Evolutionary conservation across 37 sponge, comb jelly and placozoan species (phyloP).

Genomic region (Halichondria panicea): DNA sequence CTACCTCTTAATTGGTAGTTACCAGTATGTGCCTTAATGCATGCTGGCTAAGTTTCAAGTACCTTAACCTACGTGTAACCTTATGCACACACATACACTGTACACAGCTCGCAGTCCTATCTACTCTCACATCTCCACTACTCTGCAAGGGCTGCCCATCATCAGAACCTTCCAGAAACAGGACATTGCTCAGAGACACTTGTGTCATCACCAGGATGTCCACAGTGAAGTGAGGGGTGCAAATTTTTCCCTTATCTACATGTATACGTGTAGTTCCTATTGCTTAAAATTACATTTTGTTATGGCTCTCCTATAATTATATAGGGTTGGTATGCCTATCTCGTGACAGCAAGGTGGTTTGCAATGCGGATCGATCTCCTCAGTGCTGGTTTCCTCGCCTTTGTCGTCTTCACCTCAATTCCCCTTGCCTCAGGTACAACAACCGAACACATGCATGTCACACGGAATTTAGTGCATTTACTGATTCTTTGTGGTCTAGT

Average conservation of each 20-base stretch:
- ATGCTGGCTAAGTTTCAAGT: not conserved
- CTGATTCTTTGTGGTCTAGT: too few relatives aligned
- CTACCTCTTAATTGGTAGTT: not conserved
- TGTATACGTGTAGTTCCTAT: too few relatives aligned
- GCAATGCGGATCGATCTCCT: slow-evolving; percentile 71
- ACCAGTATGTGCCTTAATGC: not conserved
- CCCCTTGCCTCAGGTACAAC: slow-evolving; percentile 35
- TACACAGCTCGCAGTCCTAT: slow-evolving; percentile 86
- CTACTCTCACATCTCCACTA: slow-evolving; percentile 80
- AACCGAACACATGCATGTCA: too few relatives aligned
- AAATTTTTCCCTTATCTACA: too few relatives aligned
- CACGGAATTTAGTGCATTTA: too few relatives aligned
- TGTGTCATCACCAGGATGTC: too few relatives aligned
- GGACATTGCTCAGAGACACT: too few relatives aligned
- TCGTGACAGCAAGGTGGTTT: slow-evolving; percentile 74
- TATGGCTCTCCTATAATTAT: too few relatives aligned
- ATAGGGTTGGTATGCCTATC: slow-evolving; percentile 70
- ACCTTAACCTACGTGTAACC: not conserved
- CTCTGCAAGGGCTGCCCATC: slow-evolving; percentile 84
- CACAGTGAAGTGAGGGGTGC: too few relatives aligned
- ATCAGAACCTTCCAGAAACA: slow-evolving; percentile 66
- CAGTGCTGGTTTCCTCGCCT: slow-evolving; percentile 41
- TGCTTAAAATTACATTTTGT: too few relatives aligned
- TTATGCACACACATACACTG: not conserved
- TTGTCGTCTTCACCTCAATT: slow-evolving; percentile 56